phyloP scores from a whole-genome alignment of 2,113 vertebrate species.

The Cynocephalus volans region DNA sequence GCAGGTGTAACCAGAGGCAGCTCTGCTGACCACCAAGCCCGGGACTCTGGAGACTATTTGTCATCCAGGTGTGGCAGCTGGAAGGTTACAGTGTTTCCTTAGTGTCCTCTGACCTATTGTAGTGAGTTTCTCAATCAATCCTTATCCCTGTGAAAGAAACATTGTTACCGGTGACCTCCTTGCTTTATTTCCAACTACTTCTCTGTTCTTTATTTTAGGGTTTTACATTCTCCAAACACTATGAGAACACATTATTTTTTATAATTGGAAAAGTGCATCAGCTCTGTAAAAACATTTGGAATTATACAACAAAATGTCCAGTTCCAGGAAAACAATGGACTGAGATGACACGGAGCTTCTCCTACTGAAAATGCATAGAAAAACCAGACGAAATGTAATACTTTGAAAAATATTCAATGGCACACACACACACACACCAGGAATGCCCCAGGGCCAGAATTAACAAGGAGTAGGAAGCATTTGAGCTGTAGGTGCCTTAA shows the following conservation, averaged over 20 bases:
- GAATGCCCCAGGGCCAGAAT: neutral
- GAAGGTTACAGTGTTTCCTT: neutral
- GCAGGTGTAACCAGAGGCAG: rapidly evolving
- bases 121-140: rapidly evolving
- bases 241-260: neutral
- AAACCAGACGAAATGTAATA: rapidly evolving
- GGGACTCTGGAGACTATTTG: too few species aligned
- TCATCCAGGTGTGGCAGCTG: rapidly evolving
- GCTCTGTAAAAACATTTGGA: neutral
- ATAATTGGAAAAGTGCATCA: neutral
- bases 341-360: rapidly evolving
- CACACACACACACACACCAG: neutral
- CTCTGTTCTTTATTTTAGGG: neutral
- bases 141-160: rapidly evolving
- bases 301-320: neutral
- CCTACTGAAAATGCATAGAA: neutral
- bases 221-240: neutral
- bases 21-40: rapidly evolving
- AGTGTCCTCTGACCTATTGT: rapidly evolving
- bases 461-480: rapidly evolving
- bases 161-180: rapidly evolving
- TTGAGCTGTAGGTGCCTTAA: rapidly evolving
- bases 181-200: neutral
- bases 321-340: neutral
- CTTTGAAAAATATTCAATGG: too few species aligned